phyloP scores from a whole-genome alignment of 2,888 invertebrate species.

The Gryllus longicercus region DNA sequence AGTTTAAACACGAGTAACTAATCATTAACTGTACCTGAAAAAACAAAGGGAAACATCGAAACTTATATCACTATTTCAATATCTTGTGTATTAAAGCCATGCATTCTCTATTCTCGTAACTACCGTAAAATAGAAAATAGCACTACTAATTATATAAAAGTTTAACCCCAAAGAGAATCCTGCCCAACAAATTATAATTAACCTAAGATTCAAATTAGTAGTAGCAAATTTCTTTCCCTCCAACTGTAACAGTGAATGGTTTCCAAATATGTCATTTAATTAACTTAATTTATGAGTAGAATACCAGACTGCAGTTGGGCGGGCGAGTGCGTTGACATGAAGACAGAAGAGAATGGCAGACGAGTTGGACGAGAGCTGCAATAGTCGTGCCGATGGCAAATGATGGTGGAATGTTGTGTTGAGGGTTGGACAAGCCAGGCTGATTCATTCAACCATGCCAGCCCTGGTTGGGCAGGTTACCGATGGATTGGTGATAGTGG shows the following conservation, averaged over 20 bases:
- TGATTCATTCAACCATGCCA: constrained; percentile 22
- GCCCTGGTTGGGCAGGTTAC: constrained; percentile 34
- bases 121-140: too few relatives aligned
- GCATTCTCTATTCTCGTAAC: too few relatives aligned
- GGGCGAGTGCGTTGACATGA: constrained; percentile 36
- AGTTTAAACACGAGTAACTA: too few relatives aligned
- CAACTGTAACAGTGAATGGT: not conserved
- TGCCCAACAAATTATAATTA: too few relatives aligned
- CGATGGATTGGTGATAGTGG: constrained; percentile 34
- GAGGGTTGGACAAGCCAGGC: constrained; percentile 31
- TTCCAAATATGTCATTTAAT: not conserved
- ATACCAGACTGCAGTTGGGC: constrained; percentile 36
- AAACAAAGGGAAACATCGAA: too few relatives aligned
- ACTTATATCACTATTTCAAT: too few relatives aligned
- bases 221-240: not conserved
- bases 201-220: too few relatives aligned
- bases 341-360: constrained; percentile 35
- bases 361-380: constrained; percentile 34
- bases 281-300: constrained; percentile 36
- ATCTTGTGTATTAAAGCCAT: too few relatives aligned
- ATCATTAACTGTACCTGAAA: too few relatives aligned
- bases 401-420: constrained; percentile 37
- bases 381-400: constrained; percentile 34
- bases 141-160: not conserved
- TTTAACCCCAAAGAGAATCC: not conserved